Conservation (phyloP, 2,113 vertebrate species). For the Barnardius zonarius region DNA sequence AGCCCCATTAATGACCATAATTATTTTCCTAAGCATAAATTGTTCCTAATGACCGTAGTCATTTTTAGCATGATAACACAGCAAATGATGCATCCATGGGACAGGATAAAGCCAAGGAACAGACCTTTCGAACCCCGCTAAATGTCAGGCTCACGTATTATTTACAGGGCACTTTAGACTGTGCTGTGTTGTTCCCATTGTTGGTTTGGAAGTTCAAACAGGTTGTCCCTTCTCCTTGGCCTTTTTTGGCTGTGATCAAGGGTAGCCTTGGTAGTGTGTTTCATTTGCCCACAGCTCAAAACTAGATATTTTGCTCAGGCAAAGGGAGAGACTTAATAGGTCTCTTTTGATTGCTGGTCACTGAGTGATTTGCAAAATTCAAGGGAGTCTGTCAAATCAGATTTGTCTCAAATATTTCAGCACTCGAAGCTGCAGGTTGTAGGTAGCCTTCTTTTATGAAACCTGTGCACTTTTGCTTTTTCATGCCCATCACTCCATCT, state of each 20-base stretch:
- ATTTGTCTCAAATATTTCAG: not conserved
- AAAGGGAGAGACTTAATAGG: not conserved
- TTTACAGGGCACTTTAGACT: not conserved
- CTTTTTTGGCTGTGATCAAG: not conserved
- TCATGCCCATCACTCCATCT: not conserved
- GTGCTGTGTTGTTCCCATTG: rapidly evolving
- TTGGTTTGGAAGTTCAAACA: not conserved
- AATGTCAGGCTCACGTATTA: not conserved
- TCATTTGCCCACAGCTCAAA: not conserved
- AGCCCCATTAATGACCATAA: slow-evolving; percentile 33
- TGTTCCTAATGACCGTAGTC: slow-evolving; percentile 34
- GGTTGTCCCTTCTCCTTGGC: not conserved
- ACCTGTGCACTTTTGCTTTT: not conserved
- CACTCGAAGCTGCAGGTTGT: not conserved
- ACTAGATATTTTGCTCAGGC: not conserved
- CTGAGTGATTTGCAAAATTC: not conserved
- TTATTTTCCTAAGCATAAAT: slow-evolving; percentile 59
- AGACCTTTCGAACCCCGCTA: not conserved
- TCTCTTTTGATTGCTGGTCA: not conserved
- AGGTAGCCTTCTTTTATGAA: not conserved
- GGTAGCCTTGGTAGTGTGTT: not conserved
- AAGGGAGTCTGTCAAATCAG: not conserved
- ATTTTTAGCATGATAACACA: slow-evolving; percentile 47
- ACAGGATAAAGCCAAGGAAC: not conserved
- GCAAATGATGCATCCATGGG: slow-evolving; percentile 19